phyloP scores from a whole-genome alignment of 2,888 invertebrate genomes.

The Amaurobius ferox region DNA sequence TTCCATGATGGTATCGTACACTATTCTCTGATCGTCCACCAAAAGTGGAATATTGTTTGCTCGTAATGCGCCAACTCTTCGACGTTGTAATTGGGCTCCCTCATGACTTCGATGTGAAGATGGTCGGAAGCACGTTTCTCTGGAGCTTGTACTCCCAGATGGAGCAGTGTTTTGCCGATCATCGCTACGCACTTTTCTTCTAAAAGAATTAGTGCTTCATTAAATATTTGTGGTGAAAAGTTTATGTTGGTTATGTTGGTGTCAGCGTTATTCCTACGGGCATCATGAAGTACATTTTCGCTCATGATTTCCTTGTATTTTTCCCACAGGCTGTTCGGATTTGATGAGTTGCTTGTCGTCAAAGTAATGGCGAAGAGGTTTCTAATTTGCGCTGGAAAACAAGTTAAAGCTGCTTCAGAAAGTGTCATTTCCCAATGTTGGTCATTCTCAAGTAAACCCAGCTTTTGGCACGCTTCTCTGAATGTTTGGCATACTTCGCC shows the following conservation, averaged over 20 bases:
- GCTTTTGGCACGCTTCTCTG: constrained; percentile 65
- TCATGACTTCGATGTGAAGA: constrained; percentile 31
- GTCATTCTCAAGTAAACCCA: constrained; percentile 74
- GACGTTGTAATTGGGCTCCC: constrained; percentile 27
- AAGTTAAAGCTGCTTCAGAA: constrained; percentile 69
- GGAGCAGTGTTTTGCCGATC: too few species aligned
- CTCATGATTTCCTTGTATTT: neutral
- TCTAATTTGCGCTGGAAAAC: too few species aligned
- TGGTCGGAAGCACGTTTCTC: neutral
- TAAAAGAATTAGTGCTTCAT: too few species aligned
- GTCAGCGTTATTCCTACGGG: neutral
- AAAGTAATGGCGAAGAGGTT: too few species aligned
- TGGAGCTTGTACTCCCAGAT: neutral
- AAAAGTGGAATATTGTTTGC: too few species aligned
- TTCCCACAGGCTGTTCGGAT: neutral
- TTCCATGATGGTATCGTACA: too few species aligned
- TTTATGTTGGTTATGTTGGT: too few species aligned
- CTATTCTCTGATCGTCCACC: too few species aligned
- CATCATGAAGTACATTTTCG: neutral
- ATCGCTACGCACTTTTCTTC: neutral
- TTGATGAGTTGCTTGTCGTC: neutral
- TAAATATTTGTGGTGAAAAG: too few species aligned
- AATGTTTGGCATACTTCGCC: constrained; percentile 69
- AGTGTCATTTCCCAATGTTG: constrained; percentile 73
- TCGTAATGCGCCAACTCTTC: neutral